Percentiles rank a stretch among this genome's conserved stretches.
Evolutionary conservation across 2,888 invertebrate genomes (phyloP).

Genomic region (Microctonus brassicae): DNA sequence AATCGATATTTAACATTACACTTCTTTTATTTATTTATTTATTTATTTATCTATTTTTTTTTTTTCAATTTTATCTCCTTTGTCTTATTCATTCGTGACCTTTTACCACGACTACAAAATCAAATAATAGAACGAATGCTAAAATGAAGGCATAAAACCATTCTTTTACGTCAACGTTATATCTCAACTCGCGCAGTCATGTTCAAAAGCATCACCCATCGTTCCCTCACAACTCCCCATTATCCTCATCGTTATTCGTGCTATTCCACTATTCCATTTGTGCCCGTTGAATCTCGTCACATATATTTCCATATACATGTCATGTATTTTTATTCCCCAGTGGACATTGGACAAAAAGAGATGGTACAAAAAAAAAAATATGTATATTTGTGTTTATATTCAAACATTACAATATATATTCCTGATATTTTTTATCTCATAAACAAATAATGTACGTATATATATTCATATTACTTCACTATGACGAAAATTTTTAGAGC

Average conservation of each 20-base stretch:
- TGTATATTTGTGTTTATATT: neutral
- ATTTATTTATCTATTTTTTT: neutral
- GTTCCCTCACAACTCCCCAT: neutral
- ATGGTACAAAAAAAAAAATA: neutral
- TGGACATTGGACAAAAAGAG: neutral
- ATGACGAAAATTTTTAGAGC: neutral
- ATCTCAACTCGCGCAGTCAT: neutral
- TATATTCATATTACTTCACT: no score
- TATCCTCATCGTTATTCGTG: constrained; percentile 8
- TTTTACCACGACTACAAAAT: neutral
- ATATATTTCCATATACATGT: constrained; percentile 10
- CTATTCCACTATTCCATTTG: constrained; percentile 5
- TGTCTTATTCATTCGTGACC: neutral
- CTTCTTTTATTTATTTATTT: no score
- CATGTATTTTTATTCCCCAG: constrained; percentile 3
- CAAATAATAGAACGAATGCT: neutral
- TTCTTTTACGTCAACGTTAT: constrained; percentile 2
- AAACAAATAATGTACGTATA: neutral
- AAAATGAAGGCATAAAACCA: neutral
- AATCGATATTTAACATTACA: no score
- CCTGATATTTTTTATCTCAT: neutral
- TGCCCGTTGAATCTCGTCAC: constrained; percentile 1
- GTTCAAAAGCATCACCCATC: neutral
- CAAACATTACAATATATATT: neutral
- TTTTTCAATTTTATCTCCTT: neutral